Conservation (phyloP, 2,797 vertebrate species). For the Coregonus suidteri region DNA sequence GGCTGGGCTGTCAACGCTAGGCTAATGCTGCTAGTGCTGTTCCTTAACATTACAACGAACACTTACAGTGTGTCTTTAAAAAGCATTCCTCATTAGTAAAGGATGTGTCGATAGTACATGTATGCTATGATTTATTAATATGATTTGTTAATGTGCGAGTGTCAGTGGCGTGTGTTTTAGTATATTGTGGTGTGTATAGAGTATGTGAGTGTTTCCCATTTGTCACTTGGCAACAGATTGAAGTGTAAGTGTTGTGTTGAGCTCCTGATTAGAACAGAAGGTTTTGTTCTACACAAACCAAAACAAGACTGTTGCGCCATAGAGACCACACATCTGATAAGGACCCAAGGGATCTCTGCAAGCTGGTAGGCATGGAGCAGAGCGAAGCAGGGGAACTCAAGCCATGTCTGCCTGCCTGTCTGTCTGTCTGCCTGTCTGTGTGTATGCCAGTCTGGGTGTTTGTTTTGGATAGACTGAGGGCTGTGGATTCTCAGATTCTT, state of each 20-base stretch:
- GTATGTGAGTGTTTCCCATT: slow-evolving; percentile 1
- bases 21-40: background rate
- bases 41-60: background rate
- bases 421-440: background rate
- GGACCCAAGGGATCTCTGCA: slow-evolving; percentile 28
- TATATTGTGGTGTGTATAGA: background rate
- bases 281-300: slow-evolving; percentile 35
- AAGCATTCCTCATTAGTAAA: background rate
- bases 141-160: background rate
- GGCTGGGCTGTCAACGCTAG: background rate
- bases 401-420: background rate
- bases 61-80: background rate
- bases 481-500: slow-evolving; percentile 31
- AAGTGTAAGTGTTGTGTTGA: slow-evolving; percentile 7
- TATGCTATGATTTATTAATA: background rate
- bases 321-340: slow-evolving; percentile 34
- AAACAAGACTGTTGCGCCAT: slow-evolving; percentile 16
- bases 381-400: background rate
- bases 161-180: background rate
- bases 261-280: slow-evolving; percentile 28
- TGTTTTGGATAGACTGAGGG: background rate
- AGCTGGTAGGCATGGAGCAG: background rate
- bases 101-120: background rate
- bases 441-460: slow-evolving; percentile 16
- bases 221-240: background rate